Evolutionary conservation across 2,113 vertebrate species (phyloP).

Genomic region (Chunga burmeisteri): DNA sequence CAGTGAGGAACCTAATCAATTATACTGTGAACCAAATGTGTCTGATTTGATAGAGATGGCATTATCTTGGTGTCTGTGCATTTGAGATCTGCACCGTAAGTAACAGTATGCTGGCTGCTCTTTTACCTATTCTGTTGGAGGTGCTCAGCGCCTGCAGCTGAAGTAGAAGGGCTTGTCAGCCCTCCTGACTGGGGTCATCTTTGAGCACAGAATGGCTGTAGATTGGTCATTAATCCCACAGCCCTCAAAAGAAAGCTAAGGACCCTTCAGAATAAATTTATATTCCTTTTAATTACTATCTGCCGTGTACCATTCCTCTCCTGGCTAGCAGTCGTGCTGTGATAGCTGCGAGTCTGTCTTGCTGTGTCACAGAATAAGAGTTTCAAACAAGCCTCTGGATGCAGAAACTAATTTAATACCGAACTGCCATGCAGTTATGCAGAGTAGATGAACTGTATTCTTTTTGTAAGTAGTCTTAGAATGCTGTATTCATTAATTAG

Average conservation of each 20-base stretch:
- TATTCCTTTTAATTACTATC: not conserved
- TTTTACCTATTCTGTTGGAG: not conserved
- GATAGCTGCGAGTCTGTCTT: not conserved
- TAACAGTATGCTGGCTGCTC: not conserved
- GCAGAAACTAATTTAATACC: not conserved
- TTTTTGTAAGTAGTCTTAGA: not conserved
- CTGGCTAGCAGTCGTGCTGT: not conserved
- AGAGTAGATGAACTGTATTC: not conserved
- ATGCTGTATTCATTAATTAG: not conserved
- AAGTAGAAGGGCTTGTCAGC: not conserved
- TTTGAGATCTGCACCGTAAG: not conserved
- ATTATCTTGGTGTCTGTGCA: not conserved
- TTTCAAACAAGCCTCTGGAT: not conserved
- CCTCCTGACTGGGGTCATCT: not conserved
- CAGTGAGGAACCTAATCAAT: not conserved
- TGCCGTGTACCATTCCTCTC: not conserved
- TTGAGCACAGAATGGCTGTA: not conserved
- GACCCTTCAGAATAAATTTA: not conserved
- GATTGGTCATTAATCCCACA: not conserved
- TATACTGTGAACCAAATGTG: rapidly evolving
- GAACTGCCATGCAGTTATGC: not conserved
- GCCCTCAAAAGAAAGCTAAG: not conserved
- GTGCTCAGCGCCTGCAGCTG: not conserved
- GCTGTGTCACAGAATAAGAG: not conserved
- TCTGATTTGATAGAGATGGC: not conserved